phyloP scores from a whole-genome alignment of 2,888 invertebrate genomes.

The Ennomos quercinarius region DNA sequence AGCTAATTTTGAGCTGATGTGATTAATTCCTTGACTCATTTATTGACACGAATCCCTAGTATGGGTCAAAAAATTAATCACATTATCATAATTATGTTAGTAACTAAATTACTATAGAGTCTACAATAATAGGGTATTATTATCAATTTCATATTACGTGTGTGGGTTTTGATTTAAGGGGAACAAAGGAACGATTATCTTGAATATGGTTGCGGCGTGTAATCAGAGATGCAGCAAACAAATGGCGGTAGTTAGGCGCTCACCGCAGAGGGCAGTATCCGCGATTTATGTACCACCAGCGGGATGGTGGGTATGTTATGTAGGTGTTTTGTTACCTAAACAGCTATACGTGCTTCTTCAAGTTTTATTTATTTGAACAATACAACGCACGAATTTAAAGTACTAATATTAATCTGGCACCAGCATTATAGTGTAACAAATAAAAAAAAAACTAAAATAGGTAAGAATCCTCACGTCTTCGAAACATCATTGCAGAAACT shows the following conservation, averaged over 20 bases:
- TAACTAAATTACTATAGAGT: too few relatives aligned
- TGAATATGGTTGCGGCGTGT: constrained; percentile 51
- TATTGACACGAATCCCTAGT: background rate
- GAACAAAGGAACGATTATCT: constrained; percentile 42
- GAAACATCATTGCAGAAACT: too few relatives aligned
- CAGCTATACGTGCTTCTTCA: background rate
- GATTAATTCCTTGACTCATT: constrained; percentile 33
- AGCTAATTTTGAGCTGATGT: constrained; percentile 33
- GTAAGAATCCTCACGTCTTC: too few relatives aligned
- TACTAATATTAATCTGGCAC: background rate
- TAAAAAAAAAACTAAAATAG: too few relatives aligned
- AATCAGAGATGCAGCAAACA: constrained; percentile 77
- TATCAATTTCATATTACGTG: too few relatives aligned
- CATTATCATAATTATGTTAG: too few relatives aligned
- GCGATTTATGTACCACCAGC: constrained; percentile 72
- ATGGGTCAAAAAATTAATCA: too few relatives aligned
- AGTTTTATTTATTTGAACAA: background rate
- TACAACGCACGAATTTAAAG: background rate
- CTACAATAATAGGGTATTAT: too few relatives aligned
- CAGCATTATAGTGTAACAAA: too few relatives aligned
- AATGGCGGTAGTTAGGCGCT: constrained; percentile 78
- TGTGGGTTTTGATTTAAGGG: background rate
- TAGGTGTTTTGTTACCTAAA: constrained; percentile 47
- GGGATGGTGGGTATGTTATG: constrained; percentile 32
- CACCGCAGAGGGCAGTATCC: constrained; percentile 78